phyloP scores from a whole-genome alignment of 2,888 invertebrate genomes.

The Tholera decimalis region DNA sequence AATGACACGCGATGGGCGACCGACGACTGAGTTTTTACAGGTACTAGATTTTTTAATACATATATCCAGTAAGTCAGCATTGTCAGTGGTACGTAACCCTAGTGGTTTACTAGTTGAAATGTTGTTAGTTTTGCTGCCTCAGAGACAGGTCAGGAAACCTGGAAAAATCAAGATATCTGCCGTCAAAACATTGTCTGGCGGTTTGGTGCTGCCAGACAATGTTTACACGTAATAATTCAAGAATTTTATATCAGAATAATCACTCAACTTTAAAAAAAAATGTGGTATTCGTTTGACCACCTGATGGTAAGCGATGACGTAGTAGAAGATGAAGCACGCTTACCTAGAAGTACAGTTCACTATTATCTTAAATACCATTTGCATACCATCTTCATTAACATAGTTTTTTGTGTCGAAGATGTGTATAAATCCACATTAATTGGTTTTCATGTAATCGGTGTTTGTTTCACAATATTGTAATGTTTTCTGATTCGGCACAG shows the following conservation, averaged over 20 bases:
- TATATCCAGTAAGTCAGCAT: slow-evolving; percentile 28
- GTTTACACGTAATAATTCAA: slow-evolving; percentile 37
- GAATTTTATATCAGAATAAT: slow-evolving; percentile 10
- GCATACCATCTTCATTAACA: slow-evolving; percentile 21
- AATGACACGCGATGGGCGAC: slow-evolving; percentile 80
- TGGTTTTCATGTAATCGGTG: slow-evolving; percentile 4
- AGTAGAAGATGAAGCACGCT: too few species aligned
- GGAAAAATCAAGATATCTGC: slow-evolving; percentile 15
- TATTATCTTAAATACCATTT: too few species aligned
- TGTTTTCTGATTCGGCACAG: slow-evolving; percentile 48
- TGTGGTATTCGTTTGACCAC: too few species aligned
- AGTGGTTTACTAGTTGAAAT: slow-evolving; percentile 54
- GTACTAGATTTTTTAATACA: slow-evolving; percentile 55
- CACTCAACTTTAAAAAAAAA: too few species aligned
- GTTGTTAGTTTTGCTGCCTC: slow-evolving; percentile 18
- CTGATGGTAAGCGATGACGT: too few species aligned
- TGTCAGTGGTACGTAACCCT: slow-evolving; percentile 52
- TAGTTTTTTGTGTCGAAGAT: slow-evolving; percentile 24
- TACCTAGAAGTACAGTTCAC: too few species aligned
- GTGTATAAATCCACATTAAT: slow-evolving; percentile 29
- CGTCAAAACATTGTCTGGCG: slow-evolving; percentile 7
- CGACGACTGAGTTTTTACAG: slow-evolving; percentile 47
- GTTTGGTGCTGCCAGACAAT: slow-evolving; percentile 6
- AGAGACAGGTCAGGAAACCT: slow-evolving; percentile 11
- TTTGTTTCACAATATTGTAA: slow-evolving; percentile 43